phyloP scores from a whole-genome alignment of 1,140 invertebrate genomes.

The Bombus terrestris region DNA sequence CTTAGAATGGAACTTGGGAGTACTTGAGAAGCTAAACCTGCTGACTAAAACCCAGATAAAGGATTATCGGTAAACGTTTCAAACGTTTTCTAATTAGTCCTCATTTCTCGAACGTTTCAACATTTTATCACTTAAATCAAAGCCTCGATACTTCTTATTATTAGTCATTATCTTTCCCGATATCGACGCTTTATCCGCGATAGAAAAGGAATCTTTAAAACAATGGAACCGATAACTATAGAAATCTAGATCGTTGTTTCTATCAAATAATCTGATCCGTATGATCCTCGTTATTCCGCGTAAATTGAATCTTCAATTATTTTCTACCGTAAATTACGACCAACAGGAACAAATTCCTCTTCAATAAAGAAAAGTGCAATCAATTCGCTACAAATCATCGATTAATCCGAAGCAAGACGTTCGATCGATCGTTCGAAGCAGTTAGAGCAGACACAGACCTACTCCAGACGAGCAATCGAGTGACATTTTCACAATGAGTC shows the following conservation, averaged over 20 bases:
- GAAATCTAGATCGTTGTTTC: not conserved
- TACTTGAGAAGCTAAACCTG: no score
- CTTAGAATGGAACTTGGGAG: no score
- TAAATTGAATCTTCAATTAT: not conserved
- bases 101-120: not conserved
- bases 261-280: not conserved
- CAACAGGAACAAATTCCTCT: not conserved
- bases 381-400: not conserved
- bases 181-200: not conserved
- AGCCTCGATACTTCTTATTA: not conserved
- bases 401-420: not conserved
- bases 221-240: not conserved
- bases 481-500: slow-evolving; percentile 58
- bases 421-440: not conserved
- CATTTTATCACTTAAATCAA: not conserved
- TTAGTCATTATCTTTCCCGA: not conserved
- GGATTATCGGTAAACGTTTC: no score
- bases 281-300: no score
- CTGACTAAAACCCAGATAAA: no score
- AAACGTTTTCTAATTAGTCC: not conserved
- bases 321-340: not conserved
- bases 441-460: not conserved
- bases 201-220: not conserved
- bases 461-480: not conserved
- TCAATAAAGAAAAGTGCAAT: not conserved